phyloP scores from a whole-genome alignment of 2,797 vertebrate species.

The Dipus sagitta region DNA sequence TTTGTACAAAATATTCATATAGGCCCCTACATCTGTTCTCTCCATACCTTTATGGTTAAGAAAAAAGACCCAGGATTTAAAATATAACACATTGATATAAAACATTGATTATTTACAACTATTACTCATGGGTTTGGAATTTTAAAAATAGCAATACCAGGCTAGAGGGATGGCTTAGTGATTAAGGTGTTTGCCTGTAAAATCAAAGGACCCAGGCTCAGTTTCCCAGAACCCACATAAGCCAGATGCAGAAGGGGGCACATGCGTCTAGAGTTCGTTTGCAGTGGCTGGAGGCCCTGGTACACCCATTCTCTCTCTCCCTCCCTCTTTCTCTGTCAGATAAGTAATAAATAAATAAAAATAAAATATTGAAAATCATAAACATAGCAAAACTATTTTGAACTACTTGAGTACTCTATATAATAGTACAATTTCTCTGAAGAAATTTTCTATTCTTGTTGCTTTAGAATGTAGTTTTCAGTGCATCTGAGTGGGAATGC shows the following conservation, averaged over 20 bases:
- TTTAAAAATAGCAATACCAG: constrained; percentile 20
- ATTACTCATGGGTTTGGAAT: not conserved
- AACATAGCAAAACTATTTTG: constrained; percentile 5
- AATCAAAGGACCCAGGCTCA: no score
- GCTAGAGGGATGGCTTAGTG: no score
- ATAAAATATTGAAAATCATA: not conserved
- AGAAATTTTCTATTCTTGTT: constrained; percentile 23
- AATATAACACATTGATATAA: not conserved
- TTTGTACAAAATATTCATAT: not conserved
- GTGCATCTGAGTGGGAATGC: not conserved
- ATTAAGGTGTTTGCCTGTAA: no score
- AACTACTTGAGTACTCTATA: not conserved
- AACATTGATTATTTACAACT: not conserved
- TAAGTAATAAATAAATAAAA: no score
- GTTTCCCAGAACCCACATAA: no score
- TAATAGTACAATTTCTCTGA: not conserved
- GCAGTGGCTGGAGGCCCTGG: no score
- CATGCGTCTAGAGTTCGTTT: no score
- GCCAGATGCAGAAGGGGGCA: no score
- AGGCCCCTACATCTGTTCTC: constrained; percentile 26
- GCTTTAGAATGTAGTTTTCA: constrained; percentile 54
- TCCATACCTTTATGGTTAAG: constrained; percentile 9
- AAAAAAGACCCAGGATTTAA: constrained; percentile 46
- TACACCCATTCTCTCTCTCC: no score
- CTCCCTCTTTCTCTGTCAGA: no score